A percentile compares a stretch with the other conserved stretches of the same genome.
Evolutionary conservation across 2,797 vertebrate species (phyloP).

Genomic region (Scomberomorus guttatus): DNA sequence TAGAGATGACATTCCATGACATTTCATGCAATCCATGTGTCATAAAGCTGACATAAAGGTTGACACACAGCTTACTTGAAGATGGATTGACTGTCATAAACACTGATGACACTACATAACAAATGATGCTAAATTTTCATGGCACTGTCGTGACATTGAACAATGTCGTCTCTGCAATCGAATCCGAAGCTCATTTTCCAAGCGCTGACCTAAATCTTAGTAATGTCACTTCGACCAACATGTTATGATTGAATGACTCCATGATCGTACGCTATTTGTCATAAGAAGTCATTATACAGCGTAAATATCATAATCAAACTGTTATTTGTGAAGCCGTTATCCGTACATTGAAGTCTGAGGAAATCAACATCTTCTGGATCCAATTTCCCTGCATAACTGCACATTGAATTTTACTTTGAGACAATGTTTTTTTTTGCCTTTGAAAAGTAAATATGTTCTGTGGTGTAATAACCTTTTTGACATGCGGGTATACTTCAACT

Average conservation of each 20-base stretch:
- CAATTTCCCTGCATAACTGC: slow-evolving; percentile 17
- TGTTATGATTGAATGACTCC: slow-evolving; percentile 77
- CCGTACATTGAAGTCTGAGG: slow-evolving; percentile 57
- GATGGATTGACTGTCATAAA: slow-evolving; percentile 81
- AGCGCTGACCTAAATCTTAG: slow-evolving; percentile 80
- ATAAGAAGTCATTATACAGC: slow-evolving; percentile 75
- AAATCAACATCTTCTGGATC: slow-evolving; percentile 56
- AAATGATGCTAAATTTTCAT: slow-evolving; percentile 80
- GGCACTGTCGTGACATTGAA: slow-evolving; percentile 82
- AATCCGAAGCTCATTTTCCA: slow-evolving; percentile 78
- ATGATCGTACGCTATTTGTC: slow-evolving; percentile 76
- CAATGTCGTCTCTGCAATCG: slow-evolving; percentile 80
- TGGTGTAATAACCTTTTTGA: slow-evolving; percentile 34
- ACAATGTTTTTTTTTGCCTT: slow-evolving; percentile 40
- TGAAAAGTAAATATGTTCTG: slow-evolving; percentile 27
- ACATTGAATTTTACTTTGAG: slow-evolving; percentile 28
- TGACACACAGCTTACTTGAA: slow-evolving; percentile 80
- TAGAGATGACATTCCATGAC: slow-evolving; percentile 77
- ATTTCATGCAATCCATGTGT: slow-evolving; percentile 79
- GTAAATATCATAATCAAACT: slow-evolving; percentile 81
- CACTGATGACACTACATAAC: slow-evolving; percentile 77
- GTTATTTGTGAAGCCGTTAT: slow-evolving; percentile 75
- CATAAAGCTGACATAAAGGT: slow-evolving; percentile 81
- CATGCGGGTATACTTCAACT: slow-evolving; percentile 8
- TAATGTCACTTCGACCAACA: slow-evolving; percentile 78